Conservation (phyloP, 92 coral and sea anemone genomes). For the Umimayanthus chanpuru region DNA sequence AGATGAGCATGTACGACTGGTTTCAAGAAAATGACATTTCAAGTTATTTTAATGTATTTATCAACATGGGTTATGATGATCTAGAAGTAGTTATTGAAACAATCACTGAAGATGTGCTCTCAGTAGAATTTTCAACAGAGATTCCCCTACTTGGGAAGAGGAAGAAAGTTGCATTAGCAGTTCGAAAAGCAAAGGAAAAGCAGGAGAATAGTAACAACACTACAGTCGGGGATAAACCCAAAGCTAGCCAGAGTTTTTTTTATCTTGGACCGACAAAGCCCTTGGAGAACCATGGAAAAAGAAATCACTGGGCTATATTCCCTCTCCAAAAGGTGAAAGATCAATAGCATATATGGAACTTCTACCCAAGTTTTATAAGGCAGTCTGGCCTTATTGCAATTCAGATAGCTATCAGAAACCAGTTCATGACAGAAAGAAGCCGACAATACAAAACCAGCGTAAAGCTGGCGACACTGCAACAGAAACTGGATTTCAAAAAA, state of each 20-base stretch:
- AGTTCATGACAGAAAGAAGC: conserved; percentile 65
- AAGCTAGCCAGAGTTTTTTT: neutral
- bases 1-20: too few relatives aligned
- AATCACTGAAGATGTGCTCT: conserved; percentile 49
- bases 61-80: conserved; percentile 42
- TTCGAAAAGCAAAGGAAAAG: too few relatives aligned
- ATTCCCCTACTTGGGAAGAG: conserved; percentile 58
- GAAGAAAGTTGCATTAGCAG: neutral
- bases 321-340: conserved; percentile 59
- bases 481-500: conserved; percentile 42
- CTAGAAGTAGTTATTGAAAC: conserved; percentile 48
- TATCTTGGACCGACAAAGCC: conserved; percentile 55
- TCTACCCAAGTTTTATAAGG: conserved; percentile 47
- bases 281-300: conserved; percentile 64
- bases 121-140: conserved; percentile 42
- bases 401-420: conserved; percentile 49
- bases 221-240: too few relatives aligned
- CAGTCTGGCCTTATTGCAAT: conserved; percentile 53
- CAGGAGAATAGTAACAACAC: too few relatives aligned
- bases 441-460: conserved; percentile 41
- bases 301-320: conserved; percentile 52
- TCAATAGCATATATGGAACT: conserved; percentile 47
- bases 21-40: too few relatives aligned
- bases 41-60: neutral
- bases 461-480: conserved; percentile 30